These are phyloP conservation scores for Dipodomys ordii DNA, from an alignment of 2,113 vertebrate species.

Conservation along the genomic window DNA sequence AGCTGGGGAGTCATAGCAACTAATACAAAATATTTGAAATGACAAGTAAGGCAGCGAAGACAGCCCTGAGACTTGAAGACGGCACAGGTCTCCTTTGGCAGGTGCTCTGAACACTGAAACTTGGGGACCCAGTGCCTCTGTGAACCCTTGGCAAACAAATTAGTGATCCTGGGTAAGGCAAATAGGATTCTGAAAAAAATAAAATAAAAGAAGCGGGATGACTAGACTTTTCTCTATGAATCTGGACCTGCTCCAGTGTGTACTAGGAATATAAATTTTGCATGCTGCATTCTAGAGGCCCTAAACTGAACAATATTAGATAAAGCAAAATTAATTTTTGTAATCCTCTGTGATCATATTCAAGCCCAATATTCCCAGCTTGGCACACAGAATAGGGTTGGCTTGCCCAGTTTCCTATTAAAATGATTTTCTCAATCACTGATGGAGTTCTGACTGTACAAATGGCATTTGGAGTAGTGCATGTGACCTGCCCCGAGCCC, in stretches of 20 bases:
- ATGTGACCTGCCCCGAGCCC: not conserved
- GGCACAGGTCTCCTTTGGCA: too few relatives aligned
- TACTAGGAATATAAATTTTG: constrained; percentile 55
- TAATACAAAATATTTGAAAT: not conserved
- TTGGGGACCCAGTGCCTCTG: not conserved
- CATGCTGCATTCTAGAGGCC: constrained; percentile 64
- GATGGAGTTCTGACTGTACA: not conserved
- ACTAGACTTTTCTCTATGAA: constrained; percentile 58
- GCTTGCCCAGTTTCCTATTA: constrained; percentile 45
- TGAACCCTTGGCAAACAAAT: constrained; percentile 2
- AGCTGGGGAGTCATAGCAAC: not conserved
- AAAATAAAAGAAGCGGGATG: not conserved
- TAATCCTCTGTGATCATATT: constrained; percentile 74
- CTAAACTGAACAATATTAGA: constrained; percentile 59
- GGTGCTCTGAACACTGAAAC: too few relatives aligned
- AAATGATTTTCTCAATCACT: constrained; percentile 43
- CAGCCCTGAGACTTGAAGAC: not conserved
- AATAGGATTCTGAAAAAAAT: constrained; percentile 35
- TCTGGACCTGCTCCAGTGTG: constrained; percentile 68
- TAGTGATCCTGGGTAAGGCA: constrained; percentile 11
- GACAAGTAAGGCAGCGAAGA: not conserved
- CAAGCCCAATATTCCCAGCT: constrained; percentile 65
- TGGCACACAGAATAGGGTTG: constrained; percentile 54
- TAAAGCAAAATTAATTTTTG: constrained; percentile 77
- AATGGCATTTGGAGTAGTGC: not conserved